Base-by-base conservation (phyloP, 2,113 vertebrate species). In the Pachyramphus minor region DNA sequence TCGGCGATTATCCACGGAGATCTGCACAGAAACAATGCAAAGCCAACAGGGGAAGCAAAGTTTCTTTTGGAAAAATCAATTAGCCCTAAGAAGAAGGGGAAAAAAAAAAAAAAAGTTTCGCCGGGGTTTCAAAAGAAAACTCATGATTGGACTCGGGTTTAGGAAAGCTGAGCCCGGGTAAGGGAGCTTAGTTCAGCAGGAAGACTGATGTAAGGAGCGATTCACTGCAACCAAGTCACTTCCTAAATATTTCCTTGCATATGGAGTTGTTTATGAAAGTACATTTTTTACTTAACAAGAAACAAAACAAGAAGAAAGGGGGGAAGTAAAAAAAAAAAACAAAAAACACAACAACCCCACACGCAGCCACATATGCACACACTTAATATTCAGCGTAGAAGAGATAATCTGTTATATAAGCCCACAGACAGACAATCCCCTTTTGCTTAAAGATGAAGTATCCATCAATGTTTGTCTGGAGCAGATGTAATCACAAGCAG, bases 401-500 rank as follows among this genome's bases (percentile, higher is more conserved):
- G 93, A 94, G 93, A 96, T 96, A 95, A 95, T 97, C 96, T 97
- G 92, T 97, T 98, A 95, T 96, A 97, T 97, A 97, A 97, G 96
- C 97, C 97, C 95, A 87, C 87, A 97, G 96, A 64, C 94, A 96
- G 93, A 95, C 96, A 97, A 97, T 97, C 93, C 93, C 84, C 71
- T 68, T 84, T 96, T 91, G 93, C 94, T 96, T 92, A 93, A 93
- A 98, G 97, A 97, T 95, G 96, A 97, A 98, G 97, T 96, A 97
- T 97, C 97, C 97, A 97, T 96, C 97, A 97, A 92, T 98, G 98
- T 98, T 98, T 98, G 98, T 98, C 97, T 98, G 98, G 88, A 94
- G 98, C 98, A 98, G 98, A 99, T 98, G 98, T 99, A 99, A 99
- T 99, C 98, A 98, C 98, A 98, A 98, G 98, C 98, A 98, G 98